Evolutionary conservation across 1,140 invertebrate genomes (phyloP), one percentile per base, ranked within the genome.

Genomic region (Aphidius ervi): DNA sequence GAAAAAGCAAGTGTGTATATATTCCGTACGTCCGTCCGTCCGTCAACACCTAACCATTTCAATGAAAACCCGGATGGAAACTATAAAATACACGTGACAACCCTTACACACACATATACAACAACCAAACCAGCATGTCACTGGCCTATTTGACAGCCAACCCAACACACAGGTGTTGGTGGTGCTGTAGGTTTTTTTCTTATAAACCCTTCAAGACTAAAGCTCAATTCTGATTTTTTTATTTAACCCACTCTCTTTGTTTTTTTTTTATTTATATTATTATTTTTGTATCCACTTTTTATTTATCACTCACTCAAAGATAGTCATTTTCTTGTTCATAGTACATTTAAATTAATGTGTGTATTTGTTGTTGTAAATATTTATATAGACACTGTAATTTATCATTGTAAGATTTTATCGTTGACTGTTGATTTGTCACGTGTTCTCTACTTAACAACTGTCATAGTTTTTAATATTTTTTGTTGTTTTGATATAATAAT

Each of bases 21-120:
- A 70, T 75, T 67, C 72, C 71, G 73, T 76, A 74, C 75, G 73
- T 76, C 75, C 76, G 75, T 67, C 72, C 71, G 73, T 76, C 75
- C 75, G 73, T 76, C 75, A 77, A 76, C 75, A 77, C 75, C 72
- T 76, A 73, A 60, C 70, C 70, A 43, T 47, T 39, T 37, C 40
- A 41, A 20, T 41, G 16, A 45, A 56, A 68, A 70, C 70, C 66
- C 66, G 66, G 64, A 60, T 52, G 62, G 67, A 73, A 76, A 76
- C 75, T 76, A 76, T 76, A 77, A 77, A 76, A 76, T 67, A 75
- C 74, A 74, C 73, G 73, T 75, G 73, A 75, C 72, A 76, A 68
- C 67, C 70, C 67, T 68, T 67, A 64, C 67, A 53, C 52, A 55
- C 58, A 58, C 56, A 61, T 64, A 62, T 66, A 68, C 62, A 67